Conservation (phyloP, 64 coral and sea anemone genomes). For the Dendronephthya gigantea region DNA sequence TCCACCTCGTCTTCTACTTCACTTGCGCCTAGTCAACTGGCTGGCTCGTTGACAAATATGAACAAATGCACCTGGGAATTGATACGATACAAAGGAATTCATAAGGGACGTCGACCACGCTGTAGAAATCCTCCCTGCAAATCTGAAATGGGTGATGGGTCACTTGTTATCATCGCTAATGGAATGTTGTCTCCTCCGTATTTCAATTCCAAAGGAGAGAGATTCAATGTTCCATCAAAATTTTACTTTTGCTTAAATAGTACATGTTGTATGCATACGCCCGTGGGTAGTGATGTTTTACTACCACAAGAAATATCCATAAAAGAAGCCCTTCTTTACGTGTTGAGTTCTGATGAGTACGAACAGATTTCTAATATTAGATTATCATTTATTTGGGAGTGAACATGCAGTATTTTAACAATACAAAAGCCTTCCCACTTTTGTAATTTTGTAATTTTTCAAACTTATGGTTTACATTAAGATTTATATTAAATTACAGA, state of each 20-base stretch:
- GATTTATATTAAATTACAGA: too few species aligned
- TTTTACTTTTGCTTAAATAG: slow-evolving; percentile 39
- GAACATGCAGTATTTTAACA: too few species aligned
- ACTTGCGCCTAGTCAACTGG: neutral
- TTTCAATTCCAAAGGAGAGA: slow-evolving; percentile 38
- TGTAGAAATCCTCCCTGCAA: neutral
- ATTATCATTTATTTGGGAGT: neutral
- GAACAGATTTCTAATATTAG: slow-evolving; percentile 15
- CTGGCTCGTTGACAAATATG: neutral
- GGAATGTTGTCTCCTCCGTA: slow-evolving; percentile 38
- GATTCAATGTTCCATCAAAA: slow-evolving; percentile 35
- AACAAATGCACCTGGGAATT: neutral
- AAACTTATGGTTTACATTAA: too few species aligned
- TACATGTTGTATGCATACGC: slow-evolving; percentile 28
- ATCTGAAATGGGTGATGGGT: neutral
- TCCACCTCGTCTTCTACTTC: neutral
- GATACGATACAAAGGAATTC: neutral
- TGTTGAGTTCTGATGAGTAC: slow-evolving; percentile 21
- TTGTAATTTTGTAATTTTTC: too few species aligned
- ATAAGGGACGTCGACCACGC: neutral
- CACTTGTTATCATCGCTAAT: slow-evolving; percentile 24
- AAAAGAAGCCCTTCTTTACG: slow-evolving; percentile 20
- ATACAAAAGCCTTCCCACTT: too few species aligned
- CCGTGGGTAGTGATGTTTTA: slow-evolving; percentile 19
- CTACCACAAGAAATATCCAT: slow-evolving; percentile 19